Conservation (phyloP, 2,888 invertebrate genomes). For the Prostheceraeus crozeri region DNA sequence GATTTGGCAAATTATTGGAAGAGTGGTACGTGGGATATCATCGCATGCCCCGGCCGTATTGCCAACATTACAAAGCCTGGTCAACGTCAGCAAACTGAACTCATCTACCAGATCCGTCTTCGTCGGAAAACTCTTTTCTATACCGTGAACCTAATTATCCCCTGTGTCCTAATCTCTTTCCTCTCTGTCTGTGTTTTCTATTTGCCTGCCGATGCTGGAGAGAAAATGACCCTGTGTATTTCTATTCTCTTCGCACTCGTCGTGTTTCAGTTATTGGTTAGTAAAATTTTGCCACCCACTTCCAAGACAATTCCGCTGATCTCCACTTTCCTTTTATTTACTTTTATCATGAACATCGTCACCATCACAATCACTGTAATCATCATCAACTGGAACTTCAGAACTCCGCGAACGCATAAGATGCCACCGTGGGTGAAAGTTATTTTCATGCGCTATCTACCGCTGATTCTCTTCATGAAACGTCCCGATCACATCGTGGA, state of each 20-base stretch:
- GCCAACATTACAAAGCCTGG: constrained; percentile 46
- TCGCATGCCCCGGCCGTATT: constrained; percentile 43
- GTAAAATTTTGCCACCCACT: constrained; percentile 96
- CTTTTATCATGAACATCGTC: constrained; percentile 98
- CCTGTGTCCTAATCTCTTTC: constrained; percentile 95
- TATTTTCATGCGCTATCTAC: constrained; percentile 87
- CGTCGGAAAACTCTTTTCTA: constrained; percentile 95
- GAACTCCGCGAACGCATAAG: constrained; percentile 84
- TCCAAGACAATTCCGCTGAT: constrained; percentile 87
- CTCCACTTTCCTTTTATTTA: constrained; percentile 95
- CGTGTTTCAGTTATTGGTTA: constrained; percentile 93
- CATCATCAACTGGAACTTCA: constrained; percentile 98
- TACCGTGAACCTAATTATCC: constrained; percentile 96
- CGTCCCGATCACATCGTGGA: constrained; percentile 65
- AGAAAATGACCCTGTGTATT: constrained; percentile 77
- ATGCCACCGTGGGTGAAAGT: constrained; percentile 95
- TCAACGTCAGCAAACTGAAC: constrained; percentile 52
- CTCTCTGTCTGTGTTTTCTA: constrained; percentile 96
- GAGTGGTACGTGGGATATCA: constrained; percentile 57
- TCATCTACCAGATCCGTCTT: constrained; percentile 90
- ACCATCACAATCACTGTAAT: constrained; percentile 96
- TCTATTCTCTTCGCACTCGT: constrained; percentile 97
- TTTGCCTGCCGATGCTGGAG: constrained; percentile 94
- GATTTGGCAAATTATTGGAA: constrained; percentile 55
- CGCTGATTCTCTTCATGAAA: constrained; percentile 84